phyloP scores from a whole-genome alignment of 1,140 invertebrate species.

The Leptinotarsa undecemlineata region DNA sequence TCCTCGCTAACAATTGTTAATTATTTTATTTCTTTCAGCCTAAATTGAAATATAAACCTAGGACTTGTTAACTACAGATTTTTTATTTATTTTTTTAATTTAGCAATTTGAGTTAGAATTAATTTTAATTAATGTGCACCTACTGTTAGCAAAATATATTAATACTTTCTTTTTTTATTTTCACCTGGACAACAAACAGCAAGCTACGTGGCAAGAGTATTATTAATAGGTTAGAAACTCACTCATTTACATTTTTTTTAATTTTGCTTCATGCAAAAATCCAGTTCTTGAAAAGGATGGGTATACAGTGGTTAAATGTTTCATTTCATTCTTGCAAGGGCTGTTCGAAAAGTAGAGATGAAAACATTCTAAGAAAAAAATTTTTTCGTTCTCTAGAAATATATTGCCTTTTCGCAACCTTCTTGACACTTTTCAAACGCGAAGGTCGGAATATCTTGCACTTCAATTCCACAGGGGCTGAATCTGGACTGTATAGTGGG shows the following conservation, averaged over 20 bases:
- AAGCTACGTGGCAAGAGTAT: conserved; percentile 79
- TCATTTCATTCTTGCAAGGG: too few relatives aligned
- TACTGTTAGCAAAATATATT: conserved; percentile 40
- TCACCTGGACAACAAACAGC: conserved; percentile 71
- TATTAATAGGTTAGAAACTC: conserved; percentile 68
- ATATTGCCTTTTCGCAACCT: too few relatives aligned
- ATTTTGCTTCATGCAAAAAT: conserved; percentile 20
- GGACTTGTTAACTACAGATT: too few relatives aligned
- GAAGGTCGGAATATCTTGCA: too few relatives aligned
- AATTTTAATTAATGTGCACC: conserved; percentile 40
- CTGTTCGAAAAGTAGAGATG: too few relatives aligned
- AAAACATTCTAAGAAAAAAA: too few relatives aligned
- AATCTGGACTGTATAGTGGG: too few relatives aligned
- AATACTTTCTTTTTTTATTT: conserved; percentile 53
- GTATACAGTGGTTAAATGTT: too few relatives aligned
- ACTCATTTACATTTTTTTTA: conserved; percentile 44
- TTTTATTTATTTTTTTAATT: conserved; percentile 20
- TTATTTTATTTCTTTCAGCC: background rate
- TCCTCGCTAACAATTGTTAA: background rate
- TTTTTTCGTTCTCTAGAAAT: too few relatives aligned
- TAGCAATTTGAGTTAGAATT: conserved; percentile 28
- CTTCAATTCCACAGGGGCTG: too few relatives aligned
- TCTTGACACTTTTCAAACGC: too few relatives aligned
- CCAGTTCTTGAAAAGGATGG: background rate
- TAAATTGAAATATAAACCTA: background rate